Evolutionary conservation across 2,888 invertebrate species (phyloP).

Genomic region (Cancer borealis): DNA sequence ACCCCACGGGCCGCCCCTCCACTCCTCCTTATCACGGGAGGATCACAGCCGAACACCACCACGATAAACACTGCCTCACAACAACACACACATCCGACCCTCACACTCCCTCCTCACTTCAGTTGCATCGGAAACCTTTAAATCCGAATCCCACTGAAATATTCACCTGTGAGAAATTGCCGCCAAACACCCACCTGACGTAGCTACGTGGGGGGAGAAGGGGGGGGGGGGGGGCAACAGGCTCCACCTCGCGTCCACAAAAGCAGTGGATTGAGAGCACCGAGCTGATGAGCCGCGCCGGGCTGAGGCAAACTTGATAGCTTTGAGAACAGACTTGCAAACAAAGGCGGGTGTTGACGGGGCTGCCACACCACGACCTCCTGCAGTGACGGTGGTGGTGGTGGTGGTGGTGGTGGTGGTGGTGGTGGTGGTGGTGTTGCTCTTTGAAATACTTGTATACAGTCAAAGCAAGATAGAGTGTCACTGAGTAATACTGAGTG

Average conservation of each 20-base stretch:
- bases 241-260: neutral
- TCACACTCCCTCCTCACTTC: conserved; percentile 10
- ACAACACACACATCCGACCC: neutral
- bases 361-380: neutral
- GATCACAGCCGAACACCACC: neutral
- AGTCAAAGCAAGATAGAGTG: neutral
- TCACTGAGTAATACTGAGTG: neutral
- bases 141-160: neutral
- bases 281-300: neutral
- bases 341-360: conserved; percentile 23
- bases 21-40: neutral
- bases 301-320: conserved; percentile 15
- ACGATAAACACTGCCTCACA: neutral
- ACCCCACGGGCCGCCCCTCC: neutral
- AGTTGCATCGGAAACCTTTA: conserved; percentile 17
- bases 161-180: conserved; percentile 26
- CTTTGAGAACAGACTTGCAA: neutral
- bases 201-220: neutral
- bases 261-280: neutral
- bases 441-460: neutral
- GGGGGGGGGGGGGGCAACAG: conserved; percentile 9
- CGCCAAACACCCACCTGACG: conserved; percentile 6
- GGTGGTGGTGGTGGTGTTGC: neutral
- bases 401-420: neutral
- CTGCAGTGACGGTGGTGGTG: neutral